Evolutionary conservation across 2,113 vertebrate species (phyloP).

Genomic region (Xerus inauris): DNA sequence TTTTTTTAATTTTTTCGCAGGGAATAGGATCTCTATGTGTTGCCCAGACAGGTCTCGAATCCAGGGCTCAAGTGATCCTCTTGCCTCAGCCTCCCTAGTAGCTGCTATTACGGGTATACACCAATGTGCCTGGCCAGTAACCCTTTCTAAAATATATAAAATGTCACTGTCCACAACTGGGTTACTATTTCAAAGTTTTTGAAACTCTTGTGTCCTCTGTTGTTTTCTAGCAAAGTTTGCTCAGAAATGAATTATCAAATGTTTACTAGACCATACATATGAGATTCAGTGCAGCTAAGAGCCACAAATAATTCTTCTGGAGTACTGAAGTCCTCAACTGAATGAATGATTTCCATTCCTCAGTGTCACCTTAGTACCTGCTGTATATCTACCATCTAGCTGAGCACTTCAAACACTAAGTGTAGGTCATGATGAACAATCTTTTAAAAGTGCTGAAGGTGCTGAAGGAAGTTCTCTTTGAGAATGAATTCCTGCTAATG

Average conservation of each 20-base stretch:
- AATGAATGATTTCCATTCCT: neutral
- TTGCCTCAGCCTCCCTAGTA: neutral
- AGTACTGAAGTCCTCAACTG: neutral
- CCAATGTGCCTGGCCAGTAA: neutral
- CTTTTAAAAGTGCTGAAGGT: neutral
- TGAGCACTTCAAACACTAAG: neutral
- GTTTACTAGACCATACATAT: neutral
- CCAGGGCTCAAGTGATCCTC: neutral
- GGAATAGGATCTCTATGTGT: neutral
- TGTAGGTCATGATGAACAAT: neutral
- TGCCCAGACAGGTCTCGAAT: neutral
- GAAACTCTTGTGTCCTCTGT: neutral
- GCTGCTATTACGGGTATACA: neutral
- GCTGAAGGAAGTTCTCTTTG: conserved; percentile 2
- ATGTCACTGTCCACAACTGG: neutral
- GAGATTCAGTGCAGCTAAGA: neutral
- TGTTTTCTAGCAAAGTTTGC: neutral
- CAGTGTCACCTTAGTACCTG: neutral
- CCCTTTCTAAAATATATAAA: neutral
- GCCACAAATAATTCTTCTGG: neutral
- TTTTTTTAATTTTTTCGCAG: neutral
- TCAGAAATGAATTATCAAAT: neutral
- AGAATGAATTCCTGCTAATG: neutral
- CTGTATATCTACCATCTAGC: neutral
- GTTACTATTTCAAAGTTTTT: conserved; percentile 25